Evolutionary conservation across 2,797 vertebrate genomes (phyloP).

Genomic region (Siniperca undulata): DNA sequence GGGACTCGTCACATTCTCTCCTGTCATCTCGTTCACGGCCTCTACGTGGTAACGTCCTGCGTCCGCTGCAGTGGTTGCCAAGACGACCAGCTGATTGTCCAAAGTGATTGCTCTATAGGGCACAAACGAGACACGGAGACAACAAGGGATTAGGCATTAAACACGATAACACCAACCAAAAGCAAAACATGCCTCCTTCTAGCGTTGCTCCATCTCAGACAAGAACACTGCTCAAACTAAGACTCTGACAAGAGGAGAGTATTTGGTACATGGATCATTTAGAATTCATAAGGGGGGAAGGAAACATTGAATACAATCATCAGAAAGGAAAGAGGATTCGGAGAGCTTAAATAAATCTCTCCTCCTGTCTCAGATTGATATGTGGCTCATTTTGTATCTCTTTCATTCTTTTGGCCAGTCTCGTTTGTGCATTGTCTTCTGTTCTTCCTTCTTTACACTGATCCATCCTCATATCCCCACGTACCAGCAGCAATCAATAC

Average conservation of each 20-base stretch:
- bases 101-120: conserved; percentile 90
- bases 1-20: conserved; percentile 92
- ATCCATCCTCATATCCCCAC: conserved; percentile 58
- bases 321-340: conserved; percentile 64
- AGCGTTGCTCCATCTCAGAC: conserved; percentile 12
- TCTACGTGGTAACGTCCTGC: conserved; percentile 93
- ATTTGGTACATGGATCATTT: conserved; percentile 67
- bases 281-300: conserved; percentile 45
- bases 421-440: conserved; percentile 49
- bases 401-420: conserved; percentile 54
- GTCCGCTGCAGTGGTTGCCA: conserved; percentile 90
- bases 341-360: conserved; percentile 74
- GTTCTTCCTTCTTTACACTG: conserved; percentile 46
- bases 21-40: conserved; percentile 94
- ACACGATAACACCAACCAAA: conserved; percentile 6
- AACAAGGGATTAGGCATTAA: conserved; percentile 43
- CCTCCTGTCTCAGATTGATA: conserved; percentile 75
- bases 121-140: conserved; percentile 50
- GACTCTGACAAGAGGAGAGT: conserved; percentile 51
- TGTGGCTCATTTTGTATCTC: conserved; percentile 62
- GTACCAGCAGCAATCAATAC: conserved; percentile 55
- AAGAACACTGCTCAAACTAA: conserved; percentile 41
- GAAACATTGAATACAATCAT: conserved; percentile 56
- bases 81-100: conserved; percentile 96
- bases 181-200: conserved; percentile 16